These are phyloP conservation scores for Liopterus haemorrhoidalis DNA, from an alignment of 2,888 invertebrate species.

Conservation along the genomic window DNA sequence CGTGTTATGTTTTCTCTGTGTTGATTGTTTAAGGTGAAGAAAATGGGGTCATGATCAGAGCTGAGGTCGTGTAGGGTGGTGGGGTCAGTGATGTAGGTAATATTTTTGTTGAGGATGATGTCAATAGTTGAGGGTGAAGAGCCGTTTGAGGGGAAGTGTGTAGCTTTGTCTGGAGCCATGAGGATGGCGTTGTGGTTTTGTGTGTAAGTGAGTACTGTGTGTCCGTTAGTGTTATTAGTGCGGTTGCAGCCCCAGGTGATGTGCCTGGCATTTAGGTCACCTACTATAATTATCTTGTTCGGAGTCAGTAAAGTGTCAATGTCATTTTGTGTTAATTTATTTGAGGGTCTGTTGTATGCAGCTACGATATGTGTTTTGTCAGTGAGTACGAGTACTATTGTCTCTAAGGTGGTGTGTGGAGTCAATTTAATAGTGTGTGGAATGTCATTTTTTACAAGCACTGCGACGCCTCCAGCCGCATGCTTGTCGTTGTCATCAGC, in stretches of 20 bases:
- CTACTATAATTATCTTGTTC: constrained; percentile 26
- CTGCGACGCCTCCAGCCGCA: constrained; percentile 29
- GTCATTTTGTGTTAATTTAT: constrained; percentile 22
- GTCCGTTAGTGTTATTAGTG: too few relatives aligned
- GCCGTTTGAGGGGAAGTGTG: constrained; percentile 29
- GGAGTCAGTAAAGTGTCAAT: constrained; percentile 21
- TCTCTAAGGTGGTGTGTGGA: too few relatives aligned
- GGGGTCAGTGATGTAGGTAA: constrained; percentile 20
- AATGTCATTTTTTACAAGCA: constrained; percentile 28
- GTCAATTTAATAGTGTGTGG: too few relatives aligned
- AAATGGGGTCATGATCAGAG: constrained; percentile 33
- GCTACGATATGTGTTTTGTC: constrained; percentile 22
- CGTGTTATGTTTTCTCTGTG: neutral
- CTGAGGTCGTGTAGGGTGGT: constrained; percentile 25
- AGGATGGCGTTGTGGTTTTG: too few relatives aligned
- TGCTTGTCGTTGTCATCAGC: too few relatives aligned
- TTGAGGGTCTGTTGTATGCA: too few relatives aligned
- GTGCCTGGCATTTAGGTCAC: constrained; percentile 33
- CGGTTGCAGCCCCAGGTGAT: too few relatives aligned
- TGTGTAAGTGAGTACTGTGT: too few relatives aligned
- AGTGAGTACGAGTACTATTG: constrained; percentile 22
- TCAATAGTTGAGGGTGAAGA: constrained; percentile 32
- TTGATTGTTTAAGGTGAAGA: constrained; percentile 16
- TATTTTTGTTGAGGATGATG: constrained; percentile 32
- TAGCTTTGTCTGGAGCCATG: constrained; percentile 31